phyloP scores from a whole-genome alignment of 2,888 invertebrate species.

The Drosophila flavopinicola region DNA sequence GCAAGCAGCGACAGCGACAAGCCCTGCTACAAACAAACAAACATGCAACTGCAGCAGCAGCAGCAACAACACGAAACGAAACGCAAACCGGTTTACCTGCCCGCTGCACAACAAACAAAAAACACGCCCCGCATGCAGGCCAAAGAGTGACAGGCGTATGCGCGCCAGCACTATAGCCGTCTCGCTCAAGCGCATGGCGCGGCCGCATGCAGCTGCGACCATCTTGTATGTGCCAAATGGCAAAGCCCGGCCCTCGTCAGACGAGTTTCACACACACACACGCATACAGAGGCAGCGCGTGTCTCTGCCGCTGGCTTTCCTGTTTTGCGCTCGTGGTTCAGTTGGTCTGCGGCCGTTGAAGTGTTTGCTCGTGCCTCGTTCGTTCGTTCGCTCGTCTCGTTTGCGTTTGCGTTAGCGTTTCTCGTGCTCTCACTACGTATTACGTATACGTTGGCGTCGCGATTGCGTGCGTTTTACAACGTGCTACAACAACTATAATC shows the following conservation, averaged over 20 bases:
- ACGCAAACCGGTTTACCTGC: slow-evolving; percentile 74
- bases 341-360: slow-evolving; percentile 84
- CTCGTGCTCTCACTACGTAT: slow-evolving; percentile 48
- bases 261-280: slow-evolving; percentile 60
- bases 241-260: slow-evolving; percentile 74
- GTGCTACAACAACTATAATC: slow-evolving; percentile 24
- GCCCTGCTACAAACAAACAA: slow-evolving; percentile 56
- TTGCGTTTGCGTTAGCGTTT: slow-evolving; percentile 23
- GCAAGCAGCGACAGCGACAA: slow-evolving; percentile 23
- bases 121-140: slow-evolving; percentile 71
- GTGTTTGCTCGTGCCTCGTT: slow-evolving; percentile 62
- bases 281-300: slow-evolving; percentile 22
- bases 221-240: slow-evolving; percentile 77
- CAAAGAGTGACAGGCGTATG: slow-evolving; percentile 71
- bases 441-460: slow-evolving; percentile 58
- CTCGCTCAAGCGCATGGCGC: slow-evolving; percentile 40
- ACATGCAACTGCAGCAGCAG: slow-evolving; percentile 62
- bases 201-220: slow-evolving; percentile 61
- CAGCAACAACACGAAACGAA: slow-evolving; percentile 41
- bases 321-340: slow-evolving; percentile 78
- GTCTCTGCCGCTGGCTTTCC: slow-evolving; percentile 63
- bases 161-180: slow-evolving; percentile 16
- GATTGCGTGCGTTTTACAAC: slow-evolving; percentile 44
- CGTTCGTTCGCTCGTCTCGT: slow-evolving; percentile 48
- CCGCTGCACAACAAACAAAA: slow-evolving; percentile 61